A percentile compares a stretch with the other conserved stretches of the same genome.
Evolutionary conservation across 1,140 invertebrate genomes (phyloP).

Genomic region (Limonius californicus): DNA sequence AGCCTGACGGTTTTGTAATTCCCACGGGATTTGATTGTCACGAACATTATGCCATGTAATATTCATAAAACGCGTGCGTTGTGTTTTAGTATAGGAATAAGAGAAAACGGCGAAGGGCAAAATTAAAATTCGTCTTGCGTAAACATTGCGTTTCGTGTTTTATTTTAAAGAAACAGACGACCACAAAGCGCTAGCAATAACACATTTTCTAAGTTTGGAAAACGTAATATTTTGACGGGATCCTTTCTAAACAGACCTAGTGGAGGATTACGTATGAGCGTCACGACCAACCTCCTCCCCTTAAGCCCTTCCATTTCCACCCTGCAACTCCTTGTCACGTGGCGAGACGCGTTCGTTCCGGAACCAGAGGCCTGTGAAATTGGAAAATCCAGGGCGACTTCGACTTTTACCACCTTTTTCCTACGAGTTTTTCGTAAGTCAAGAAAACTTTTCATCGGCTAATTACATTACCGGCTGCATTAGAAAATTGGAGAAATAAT

Average conservation of each 20-base stretch:
- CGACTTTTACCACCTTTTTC: constrained; percentile 15
- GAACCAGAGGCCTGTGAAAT: constrained; percentile 38
- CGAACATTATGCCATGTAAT: constrained; percentile 4
- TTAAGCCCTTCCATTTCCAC: not conserved
- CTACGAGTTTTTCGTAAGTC: not conserved
- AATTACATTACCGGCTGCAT: constrained; percentile 12
- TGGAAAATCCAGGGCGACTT: constrained; percentile 33
- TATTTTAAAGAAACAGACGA: constrained; percentile 7
- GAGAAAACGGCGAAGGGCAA: not conserved
- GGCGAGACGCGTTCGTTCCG: constrained; percentile 30
- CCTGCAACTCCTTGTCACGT: constrained; percentile 30
- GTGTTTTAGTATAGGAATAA: not conserved
- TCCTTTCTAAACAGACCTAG: constrained; percentile 29
- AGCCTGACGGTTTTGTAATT: not conserved
- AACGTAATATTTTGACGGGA: constrained; percentile 34
- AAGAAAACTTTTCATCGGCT: constrained; percentile 7
- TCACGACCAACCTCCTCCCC: constrained; percentile 22
- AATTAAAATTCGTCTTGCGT: constrained; percentile 1
- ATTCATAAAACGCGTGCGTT: constrained; percentile 1
- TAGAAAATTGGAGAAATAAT: constrained; percentile 11
- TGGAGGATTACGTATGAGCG: constrained; percentile 30
- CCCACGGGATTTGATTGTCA: constrained; percentile 1
- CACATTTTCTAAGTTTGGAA: constrained; percentile 22
- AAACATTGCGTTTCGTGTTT: not conserved
- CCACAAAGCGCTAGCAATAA: constrained; percentile 22